Percentiles rank a stretch among this genome's conserved stretches.
Evolutionary conservation across 2,888 invertebrate species (phyloP).

Genomic region (Eustalomyia histrio): DNA sequence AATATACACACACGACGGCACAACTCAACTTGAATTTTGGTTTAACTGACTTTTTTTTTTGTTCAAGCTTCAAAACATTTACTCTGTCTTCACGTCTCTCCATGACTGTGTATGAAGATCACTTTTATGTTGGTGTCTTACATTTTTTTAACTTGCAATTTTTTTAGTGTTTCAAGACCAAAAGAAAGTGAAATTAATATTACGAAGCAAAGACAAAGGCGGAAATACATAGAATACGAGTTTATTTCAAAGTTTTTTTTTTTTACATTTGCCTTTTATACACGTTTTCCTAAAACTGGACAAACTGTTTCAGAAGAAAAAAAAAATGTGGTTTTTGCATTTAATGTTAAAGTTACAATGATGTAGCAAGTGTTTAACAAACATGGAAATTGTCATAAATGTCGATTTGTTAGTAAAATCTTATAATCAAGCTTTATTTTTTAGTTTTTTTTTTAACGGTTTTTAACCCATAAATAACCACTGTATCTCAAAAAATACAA

Average conservation of each 20-base stretch:
- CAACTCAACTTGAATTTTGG: too few species aligned
- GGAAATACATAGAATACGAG: conserved; percentile 31
- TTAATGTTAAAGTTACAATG: conserved; percentile 18
- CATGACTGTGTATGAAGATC: conserved; percentile 15
- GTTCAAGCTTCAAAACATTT: background rate
- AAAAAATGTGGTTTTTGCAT: conserved; percentile 21
- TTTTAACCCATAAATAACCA: background rate
- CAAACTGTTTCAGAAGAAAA: conserved; percentile 3
- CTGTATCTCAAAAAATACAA: too few species aligned
- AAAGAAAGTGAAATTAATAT: conserved; percentile 64
- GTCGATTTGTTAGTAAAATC: conserved; percentile 1
- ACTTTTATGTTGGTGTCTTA: background rate
- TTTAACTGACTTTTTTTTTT: too few species aligned
- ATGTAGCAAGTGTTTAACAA: conserved; percentile 49
- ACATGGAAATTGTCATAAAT: conserved; percentile 48
- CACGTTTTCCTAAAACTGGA: conserved; percentile 15
- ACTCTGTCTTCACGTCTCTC: conserved; percentile 11
- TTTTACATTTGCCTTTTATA: background rate
- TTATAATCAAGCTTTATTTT: conserved; percentile 19
- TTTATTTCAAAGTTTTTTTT: background rate
- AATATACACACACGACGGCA: background rate
- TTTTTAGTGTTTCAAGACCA: conserved; percentile 59
- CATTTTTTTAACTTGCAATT: conserved; percentile 12
- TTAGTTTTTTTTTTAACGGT: background rate
- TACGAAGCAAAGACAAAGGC: conserved; percentile 41